Evolutionary conservation across 1,140 invertebrate species (phyloP).

Genomic region (Drosophila navojoa): DNA sequence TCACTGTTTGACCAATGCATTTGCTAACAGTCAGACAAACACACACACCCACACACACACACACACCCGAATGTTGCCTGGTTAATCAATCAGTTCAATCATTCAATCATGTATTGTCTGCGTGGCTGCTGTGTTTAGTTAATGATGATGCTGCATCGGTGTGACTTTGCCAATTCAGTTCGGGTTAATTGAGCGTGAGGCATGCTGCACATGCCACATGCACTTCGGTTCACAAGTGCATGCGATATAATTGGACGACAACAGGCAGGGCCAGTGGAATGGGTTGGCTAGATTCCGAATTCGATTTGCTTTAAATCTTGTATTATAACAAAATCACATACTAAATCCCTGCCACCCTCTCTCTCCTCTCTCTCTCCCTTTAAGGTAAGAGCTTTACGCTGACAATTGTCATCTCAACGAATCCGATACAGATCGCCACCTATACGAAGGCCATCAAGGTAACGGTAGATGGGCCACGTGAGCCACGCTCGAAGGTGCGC

Average conservation of each 20-base stretch:
- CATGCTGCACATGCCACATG: background rate
- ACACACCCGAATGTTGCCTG: background rate
- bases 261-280: background rate
- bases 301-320: constrained; percentile 1
- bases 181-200: constrained; percentile 5
- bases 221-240: background rate
- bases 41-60: background rate
- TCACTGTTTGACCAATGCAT: background rate
- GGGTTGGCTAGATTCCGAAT: too few species aligned
- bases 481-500: constrained; percentile 96
- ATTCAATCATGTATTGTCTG: constrained; percentile 9
- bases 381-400: constrained; percentile 98
- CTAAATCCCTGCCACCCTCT: constrained; percentile 1
- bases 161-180: constrained; percentile 15
- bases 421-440: constrained; percentile 96
- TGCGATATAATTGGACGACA: background rate
- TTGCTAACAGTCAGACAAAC: background rate
- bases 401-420: constrained; percentile 96
- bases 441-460: constrained; percentile 99
- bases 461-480: constrained; percentile 98
- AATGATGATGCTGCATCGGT: constrained; percentile 13
- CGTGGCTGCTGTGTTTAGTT: constrained; percentile 10
- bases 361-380: background rate
- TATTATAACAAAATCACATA: background rate
- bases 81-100: background rate